A percentile compares a stretch with the other conserved stretches of the same genome.
phyloP scores from a whole-genome alignment of 2,888 invertebrate genomes.

The Drosophila paramelanica region DNA sequence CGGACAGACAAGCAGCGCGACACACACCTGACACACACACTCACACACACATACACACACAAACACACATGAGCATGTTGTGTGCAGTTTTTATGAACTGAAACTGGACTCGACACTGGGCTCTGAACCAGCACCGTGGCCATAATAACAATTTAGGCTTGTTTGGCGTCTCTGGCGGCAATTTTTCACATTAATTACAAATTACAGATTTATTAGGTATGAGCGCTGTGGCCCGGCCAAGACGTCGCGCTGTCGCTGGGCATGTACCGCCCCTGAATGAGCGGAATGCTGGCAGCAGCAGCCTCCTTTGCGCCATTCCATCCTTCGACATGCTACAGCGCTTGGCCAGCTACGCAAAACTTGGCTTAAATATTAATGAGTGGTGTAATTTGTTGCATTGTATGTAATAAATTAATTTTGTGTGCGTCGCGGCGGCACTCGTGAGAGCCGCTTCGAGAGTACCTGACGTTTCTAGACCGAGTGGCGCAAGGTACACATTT shows the following conservation, averaged over 20 bases:
- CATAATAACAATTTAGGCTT: conserved; percentile 80
- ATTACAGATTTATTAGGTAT: conserved; percentile 82
- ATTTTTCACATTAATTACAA: conserved; percentile 83
- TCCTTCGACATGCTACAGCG: conserved; percentile 41
- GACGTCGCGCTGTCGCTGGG: conserved; percentile 33
- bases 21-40: conserved; percentile 24
- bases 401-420: conserved; percentile 81
- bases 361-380: conserved; percentile 82
- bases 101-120: conserved; percentile 38
- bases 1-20: conserved; percentile 30
- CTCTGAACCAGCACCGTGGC: conserved; percentile 40
- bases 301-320: conserved; percentile 26
- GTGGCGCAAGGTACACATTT: conserved; percentile 66
- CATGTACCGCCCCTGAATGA: conserved; percentile 43
- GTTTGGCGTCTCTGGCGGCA: conserved; percentile 74
- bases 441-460: conserved; percentile 31
- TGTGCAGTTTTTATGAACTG: conserved; percentile 65
- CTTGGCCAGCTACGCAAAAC: conserved; percentile 55
- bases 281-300: conserved; percentile 11
- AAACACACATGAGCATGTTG: conserved; percentile 27
- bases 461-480: conserved; percentile 59
- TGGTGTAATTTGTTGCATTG: conserved; percentile 81
- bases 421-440: conserved; percentile 66
- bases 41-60: conserved; percentile 20
- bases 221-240: conserved; percentile 42